Base-by-base conservation (phyloP, 1,140 invertebrate genomes). In the Drosophila obscura region DNA sequence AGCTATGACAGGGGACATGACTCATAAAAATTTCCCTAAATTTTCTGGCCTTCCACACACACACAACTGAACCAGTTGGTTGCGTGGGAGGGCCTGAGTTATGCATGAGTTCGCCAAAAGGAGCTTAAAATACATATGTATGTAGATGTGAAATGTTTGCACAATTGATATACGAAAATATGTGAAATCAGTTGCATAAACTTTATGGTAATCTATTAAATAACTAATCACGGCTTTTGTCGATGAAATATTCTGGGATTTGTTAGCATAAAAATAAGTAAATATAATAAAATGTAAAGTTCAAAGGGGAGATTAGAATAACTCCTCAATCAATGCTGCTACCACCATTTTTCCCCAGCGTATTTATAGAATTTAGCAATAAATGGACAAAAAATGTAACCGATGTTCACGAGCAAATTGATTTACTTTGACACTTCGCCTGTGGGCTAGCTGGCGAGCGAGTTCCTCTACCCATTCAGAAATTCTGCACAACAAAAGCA, bases 341-440 rank as follows among this genome's bases (percentile, higher is more conserved):
- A n/a, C 15, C 31, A 22, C 51, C 41, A 7, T 5, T 24, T 1
- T 19, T 24, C 22, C n/a, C 1, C 35, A n/a, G 68, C 57, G 48
- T 57, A 69, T 68, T 57, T 31, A 24, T 22, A 15, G 13, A 68
- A 43, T 57, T 68, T 31, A 41, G 68, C 49, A 57, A 35, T 35
- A 35, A 67, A 41, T 43, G 7, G 15, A 64, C 66, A 45, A 69
- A 69, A 69, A 69, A 62, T 60, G 64, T 66, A 49, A 82, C 74
- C 79, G 68, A 66, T 73, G 52, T 55, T 77, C 31, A 46, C n/a
- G 50, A 49, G 44, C 46, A 62, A 69, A 80, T 69, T 69, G 58
- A 85, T 85, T 74, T 76, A 80, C 67, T 74, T 55, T 74, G 79
- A 72, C 75, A 77, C 49, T 48, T 50, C 7, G 52, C 59, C 68